Conservation (phyloP, 2,797 vertebrate genomes). For the Smutsia gigantea region DNA sequence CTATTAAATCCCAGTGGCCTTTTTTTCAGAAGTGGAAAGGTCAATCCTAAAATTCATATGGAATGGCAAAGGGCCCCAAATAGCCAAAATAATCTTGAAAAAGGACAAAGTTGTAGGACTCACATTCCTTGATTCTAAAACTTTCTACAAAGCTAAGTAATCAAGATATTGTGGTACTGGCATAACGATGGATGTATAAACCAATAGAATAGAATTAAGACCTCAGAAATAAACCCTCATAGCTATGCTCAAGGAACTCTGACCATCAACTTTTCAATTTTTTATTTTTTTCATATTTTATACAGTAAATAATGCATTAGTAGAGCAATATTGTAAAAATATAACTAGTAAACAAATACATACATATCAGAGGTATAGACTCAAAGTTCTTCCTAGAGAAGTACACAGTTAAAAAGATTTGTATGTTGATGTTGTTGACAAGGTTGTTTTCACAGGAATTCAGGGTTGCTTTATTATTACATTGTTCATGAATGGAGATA, state of each 20-base stretch:
- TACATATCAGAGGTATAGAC: neutral
- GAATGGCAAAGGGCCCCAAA: neutral
- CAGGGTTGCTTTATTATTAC: neutral
- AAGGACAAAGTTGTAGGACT: neutral
- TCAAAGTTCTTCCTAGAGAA: neutral
- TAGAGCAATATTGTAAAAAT: neutral
- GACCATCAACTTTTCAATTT: neutral
- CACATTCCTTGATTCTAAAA: neutral
- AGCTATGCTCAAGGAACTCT: neutral
- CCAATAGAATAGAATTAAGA: neutral
- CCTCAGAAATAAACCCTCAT: neutral
- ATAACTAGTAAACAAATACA: neutral
- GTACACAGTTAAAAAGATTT: neutral
- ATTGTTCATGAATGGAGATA: neutral
- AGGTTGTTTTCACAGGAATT: neutral
- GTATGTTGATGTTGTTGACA: neutral
- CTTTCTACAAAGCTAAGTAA: neutral
- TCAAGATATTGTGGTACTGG: neutral
- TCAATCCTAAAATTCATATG: neutral
- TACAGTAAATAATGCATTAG: neutral
- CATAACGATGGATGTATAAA: neutral
- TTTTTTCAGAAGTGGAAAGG: neutral
- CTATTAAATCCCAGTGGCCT: neutral
- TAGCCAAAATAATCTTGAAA: neutral
- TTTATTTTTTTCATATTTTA: neutral